A percentile compares a stretch with the other conserved stretches of the same genome.
phyloP scores from a whole-genome alignment of 2,888 invertebrate genomes.

The Dryobota labecula region DNA sequence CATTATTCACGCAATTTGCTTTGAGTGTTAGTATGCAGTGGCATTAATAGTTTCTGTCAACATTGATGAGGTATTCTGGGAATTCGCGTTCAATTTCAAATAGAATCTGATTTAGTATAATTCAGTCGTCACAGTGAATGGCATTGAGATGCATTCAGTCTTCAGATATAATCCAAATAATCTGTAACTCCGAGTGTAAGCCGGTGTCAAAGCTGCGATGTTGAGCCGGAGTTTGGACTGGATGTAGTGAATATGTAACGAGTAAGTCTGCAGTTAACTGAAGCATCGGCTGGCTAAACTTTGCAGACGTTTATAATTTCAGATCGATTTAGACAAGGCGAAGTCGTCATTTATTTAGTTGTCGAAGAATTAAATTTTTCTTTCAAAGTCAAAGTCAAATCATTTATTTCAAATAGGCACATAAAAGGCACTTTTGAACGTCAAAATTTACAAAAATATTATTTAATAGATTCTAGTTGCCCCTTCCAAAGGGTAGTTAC shows the following conservation, averaged over 20 bases:
- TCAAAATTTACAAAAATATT: too few relatives aligned
- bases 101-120: conserved; percentile 14
- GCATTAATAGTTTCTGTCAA: conserved; percentile 38
- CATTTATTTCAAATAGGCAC: too few relatives aligned
- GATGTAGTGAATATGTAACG: conserved; percentile 39
- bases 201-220: conserved; percentile 1
- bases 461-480: too few relatives aligned
- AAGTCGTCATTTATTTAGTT: conserved; percentile 24
- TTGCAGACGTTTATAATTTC: conserved; percentile 33
- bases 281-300: conserved; percentile 25
- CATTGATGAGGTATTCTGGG: conserved; percentile 22
- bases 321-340: conserved; percentile 15
- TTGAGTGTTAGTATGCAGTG: conserved; percentile 12
- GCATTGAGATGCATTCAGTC: conserved; percentile 6
- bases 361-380: conserved; percentile 23
- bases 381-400: too few relatives aligned
- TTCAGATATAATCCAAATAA: conserved; percentile 19
- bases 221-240: conserved; percentile 8
- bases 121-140: not conserved
- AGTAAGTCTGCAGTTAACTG: conserved; percentile 11
- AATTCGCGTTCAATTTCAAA: conserved; percentile 3
- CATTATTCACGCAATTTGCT: conserved; percentile 52
- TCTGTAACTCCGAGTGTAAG: conserved; percentile 15
- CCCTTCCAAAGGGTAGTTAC: too few relatives aligned
- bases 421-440: too few relatives aligned